These are phyloP conservation scores for Blennius ocellaris DNA, from an alignment of 2,113 vertebrate genomes.

Conservation along the genomic window DNA sequence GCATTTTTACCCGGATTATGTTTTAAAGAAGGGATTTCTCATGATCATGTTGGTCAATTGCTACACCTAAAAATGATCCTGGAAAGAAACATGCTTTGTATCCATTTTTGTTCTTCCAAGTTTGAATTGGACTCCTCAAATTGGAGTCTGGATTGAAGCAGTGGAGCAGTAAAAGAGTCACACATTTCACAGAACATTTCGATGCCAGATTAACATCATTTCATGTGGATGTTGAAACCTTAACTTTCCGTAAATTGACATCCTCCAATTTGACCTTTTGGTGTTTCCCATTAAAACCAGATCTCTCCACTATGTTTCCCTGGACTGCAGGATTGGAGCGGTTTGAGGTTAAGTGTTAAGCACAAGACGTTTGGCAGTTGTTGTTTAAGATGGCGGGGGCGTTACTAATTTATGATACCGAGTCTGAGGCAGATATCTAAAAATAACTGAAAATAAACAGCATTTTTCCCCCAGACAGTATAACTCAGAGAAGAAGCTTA, in stretches of 20 bases:
- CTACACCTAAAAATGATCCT: too few species aligned
- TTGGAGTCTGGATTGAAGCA: conserved; percentile 16
- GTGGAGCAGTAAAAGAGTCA: conserved; percentile 23
- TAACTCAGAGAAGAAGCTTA: conserved; percentile 21
- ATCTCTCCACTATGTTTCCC: background rate
- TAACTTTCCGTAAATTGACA: background rate
- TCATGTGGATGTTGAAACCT: too few species aligned
- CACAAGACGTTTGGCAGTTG: background rate
- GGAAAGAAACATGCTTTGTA: too few species aligned
- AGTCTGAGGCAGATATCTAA: conserved; percentile 38
- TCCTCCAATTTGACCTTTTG: conserved; percentile 5
- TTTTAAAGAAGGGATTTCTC: conserved; percentile 11
- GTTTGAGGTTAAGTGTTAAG: conserved; percentile 19
- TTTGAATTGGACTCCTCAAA: too few species aligned
- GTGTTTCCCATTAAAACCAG: conserved; percentile 13
- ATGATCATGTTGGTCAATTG: too few species aligned
- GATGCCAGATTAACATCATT: background rate
- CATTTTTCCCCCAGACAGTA: conserved; percentile 30
- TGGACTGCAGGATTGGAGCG: background rate
- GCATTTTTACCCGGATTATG: conserved; percentile 8
- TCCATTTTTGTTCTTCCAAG: too few species aligned
- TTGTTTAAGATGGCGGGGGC: conserved; percentile 2
- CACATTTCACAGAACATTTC: conserved; percentile 14
- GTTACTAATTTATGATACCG: conserved; percentile 46
- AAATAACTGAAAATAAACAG: conserved; percentile 47